Conservation (phyloP, 2,888 invertebrate species). For the Torymus aiolomorphi region DNA sequence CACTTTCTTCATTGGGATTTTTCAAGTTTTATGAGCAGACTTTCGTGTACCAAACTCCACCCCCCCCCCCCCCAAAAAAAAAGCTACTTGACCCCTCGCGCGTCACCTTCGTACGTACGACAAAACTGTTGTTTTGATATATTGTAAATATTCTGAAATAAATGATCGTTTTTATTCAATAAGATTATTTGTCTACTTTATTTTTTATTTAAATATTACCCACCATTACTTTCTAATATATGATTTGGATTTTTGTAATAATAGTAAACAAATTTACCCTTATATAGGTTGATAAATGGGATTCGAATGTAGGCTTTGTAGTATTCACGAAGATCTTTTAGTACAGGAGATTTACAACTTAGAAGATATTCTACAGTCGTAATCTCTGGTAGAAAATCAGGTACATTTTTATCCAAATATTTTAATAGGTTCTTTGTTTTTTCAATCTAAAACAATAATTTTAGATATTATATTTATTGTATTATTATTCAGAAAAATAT, state of each 20-base stretch:
- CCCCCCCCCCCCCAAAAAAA: conserved; percentile 20
- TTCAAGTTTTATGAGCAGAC: conserved; percentile 48
- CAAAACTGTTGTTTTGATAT: conserved; percentile 63
- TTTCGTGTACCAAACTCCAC: conserved; percentile 37
- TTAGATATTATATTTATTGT: conserved; percentile 4
- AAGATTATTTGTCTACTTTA: conserved; percentile 6
- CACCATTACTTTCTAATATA: neutral
- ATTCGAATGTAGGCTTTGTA: conserved; percentile 55
- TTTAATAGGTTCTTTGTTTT: conserved; percentile 54
- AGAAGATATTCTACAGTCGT: conserved; percentile 65
- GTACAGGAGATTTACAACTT: conserved; percentile 55
- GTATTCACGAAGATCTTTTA: conserved; percentile 63
- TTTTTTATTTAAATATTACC: conserved; percentile 18
- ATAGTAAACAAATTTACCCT: conserved; percentile 60
- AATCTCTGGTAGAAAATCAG: conserved; percentile 64
- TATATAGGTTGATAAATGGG: conserved; percentile 60
- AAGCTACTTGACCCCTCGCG: conserved; percentile 51
- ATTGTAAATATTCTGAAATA: conserved; percentile 75
- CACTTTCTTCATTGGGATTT: conserved; percentile 47
- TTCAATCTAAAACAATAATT: conserved; percentile 55
- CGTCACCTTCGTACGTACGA: conserved; percentile 56
- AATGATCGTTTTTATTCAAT: conserved; percentile 74
- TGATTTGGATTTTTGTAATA: neutral
- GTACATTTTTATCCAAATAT: conserved; percentile 54
- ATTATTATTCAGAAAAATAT: neutral